A percentile compares a stretch with the other conserved stretches of the same genome.
Conservation (phyloP, 2,888 invertebrate genomes). For the Meiosimyza decipiens region DNA sequence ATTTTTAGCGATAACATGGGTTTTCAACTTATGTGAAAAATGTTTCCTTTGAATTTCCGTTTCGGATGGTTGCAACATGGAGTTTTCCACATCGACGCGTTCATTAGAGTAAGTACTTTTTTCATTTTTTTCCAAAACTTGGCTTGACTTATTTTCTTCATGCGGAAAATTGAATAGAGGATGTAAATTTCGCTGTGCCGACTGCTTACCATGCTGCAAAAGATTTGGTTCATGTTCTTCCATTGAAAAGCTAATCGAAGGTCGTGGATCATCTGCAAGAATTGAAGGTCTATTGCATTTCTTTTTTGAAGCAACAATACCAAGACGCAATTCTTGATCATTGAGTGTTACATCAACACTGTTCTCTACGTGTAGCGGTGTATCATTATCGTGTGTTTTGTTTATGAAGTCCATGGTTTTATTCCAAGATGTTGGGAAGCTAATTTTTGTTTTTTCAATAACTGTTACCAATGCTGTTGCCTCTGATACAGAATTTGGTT, state of each 20-base stretch:
- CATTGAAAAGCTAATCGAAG: constrained; percentile 20
- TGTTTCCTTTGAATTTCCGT: too few relatives aligned
- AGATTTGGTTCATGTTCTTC: constrained; percentile 15
- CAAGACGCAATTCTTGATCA: constrained; percentile 8
- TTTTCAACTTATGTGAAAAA: too few relatives aligned
- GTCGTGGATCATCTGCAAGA: not conserved
- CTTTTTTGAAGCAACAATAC: not conserved
- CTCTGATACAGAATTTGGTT: not conserved
- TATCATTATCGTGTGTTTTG: not conserved
- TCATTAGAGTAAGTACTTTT: too few relatives aligned
- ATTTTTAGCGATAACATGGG: too few relatives aligned
- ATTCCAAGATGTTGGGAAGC: not conserved
- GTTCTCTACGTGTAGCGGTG: constrained; percentile 19
- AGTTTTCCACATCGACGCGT: too few relatives aligned
- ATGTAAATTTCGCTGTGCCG: too few relatives aligned
- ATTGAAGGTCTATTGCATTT: too few relatives aligned
- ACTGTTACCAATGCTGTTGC: not conserved
- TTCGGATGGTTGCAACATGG: too few relatives aligned
- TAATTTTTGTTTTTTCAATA: not conserved
- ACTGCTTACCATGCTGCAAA: not conserved
- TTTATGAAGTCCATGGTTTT: constrained; percentile 30
- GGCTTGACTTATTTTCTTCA: too few relatives aligned
- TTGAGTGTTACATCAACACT: constrained; percentile 31
- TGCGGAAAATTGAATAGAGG: too few relatives aligned
- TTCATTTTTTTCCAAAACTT: too few relatives aligned